These are phyloP conservation scores for Phaetusa simplex DNA, from an alignment of 2,113 vertebrate genomes.

Conservation along the genomic window DNA sequence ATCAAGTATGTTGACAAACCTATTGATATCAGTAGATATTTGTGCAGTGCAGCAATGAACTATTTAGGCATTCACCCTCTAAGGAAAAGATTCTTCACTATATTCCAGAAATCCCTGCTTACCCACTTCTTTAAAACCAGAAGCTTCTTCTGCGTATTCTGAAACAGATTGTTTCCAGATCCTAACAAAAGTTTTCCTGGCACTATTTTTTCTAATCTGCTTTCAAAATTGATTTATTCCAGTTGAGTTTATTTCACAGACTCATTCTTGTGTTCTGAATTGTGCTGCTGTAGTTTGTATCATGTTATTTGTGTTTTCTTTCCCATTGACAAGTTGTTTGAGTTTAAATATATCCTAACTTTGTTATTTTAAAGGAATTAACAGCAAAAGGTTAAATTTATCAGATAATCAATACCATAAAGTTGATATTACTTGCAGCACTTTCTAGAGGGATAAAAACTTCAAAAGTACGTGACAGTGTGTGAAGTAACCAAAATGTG, in stretches of 20 bases:
- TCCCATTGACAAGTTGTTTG: not conserved
- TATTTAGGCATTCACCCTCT: not conserved
- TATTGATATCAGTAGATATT: not conserved
- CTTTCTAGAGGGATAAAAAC: not conserved
- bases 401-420: not conserved
- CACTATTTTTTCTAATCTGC: slow-evolving; percentile 32
- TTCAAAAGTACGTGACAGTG: not conserved
- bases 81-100: not conserved
- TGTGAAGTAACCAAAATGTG: not conserved
- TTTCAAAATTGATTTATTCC: slow-evolving; percentile 54
- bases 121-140: slow-evolving; percentile 7
- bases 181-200: slow-evolving; percentile 39
- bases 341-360: not conserved
- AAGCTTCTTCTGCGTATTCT: slow-evolving; percentile 13
- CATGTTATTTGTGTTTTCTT: not conserved
- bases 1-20: not conserved
- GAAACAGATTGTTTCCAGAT: slow-evolving; percentile 58
- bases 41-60: not conserved
- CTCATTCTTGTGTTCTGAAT: not conserved
- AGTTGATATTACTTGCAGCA: not conserved
- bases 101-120: not conserved
- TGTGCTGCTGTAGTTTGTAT: not conserved
- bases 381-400: not conserved
- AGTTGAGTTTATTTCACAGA: slow-evolving; percentile 37
- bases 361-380: not conserved